phyloP scores from a whole-genome alignment of 2,797 vertebrate species.

The Periophthalmus magnuspinnatus region DNA sequence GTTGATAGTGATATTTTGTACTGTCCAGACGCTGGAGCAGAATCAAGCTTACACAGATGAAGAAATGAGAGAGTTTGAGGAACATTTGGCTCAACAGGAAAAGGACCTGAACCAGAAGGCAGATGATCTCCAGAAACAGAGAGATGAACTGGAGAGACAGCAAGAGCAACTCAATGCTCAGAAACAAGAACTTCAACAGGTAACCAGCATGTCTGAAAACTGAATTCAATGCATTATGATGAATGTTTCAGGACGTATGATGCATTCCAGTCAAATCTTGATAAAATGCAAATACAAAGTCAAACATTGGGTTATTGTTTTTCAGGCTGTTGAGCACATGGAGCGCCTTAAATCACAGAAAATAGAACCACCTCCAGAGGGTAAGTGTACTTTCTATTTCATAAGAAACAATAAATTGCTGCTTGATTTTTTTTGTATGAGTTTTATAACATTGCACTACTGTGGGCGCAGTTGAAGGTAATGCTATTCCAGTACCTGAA shows the following conservation, averaged over 20 bases:
- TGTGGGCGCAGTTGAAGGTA: slow-evolving; percentile 64
- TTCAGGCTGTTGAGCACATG: slow-evolving; percentile 93
- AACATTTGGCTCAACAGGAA: slow-evolving; percentile 87
- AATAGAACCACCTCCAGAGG: slow-evolving; percentile 76
- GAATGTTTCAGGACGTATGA: neutral
- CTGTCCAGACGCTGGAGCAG: slow-evolving; percentile 88
- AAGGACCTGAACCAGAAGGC: slow-evolving; percentile 85
- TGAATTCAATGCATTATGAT: neutral
- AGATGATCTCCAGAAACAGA: slow-evolving; percentile 88
- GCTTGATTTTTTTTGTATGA: slow-evolving; percentile 9
- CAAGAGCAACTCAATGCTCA: slow-evolving; percentile 92
- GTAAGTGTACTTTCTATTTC: slow-evolving; percentile 62
- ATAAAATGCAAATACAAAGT: neutral
- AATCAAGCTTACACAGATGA: slow-evolving; percentile 93
- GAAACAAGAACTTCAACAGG: slow-evolving; percentile 91
- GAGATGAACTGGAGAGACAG: slow-evolving; percentile 88
- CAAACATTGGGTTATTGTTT: neutral
- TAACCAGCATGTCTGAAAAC: slow-evolving; percentile 42
- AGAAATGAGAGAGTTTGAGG: slow-evolving; percentile 93
- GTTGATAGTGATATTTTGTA: neutral
- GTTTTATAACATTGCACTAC: neutral
- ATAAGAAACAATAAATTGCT: neutral
- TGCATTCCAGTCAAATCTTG: neutral
- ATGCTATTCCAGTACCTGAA: slow-evolving; percentile 50
- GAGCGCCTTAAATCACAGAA: slow-evolving; percentile 89